Percentiles rank a stretch among this genome's conserved stretches.
Conservation (phyloP, 92 coral and sea anemone genomes). For the Porites evermanni region DNA sequence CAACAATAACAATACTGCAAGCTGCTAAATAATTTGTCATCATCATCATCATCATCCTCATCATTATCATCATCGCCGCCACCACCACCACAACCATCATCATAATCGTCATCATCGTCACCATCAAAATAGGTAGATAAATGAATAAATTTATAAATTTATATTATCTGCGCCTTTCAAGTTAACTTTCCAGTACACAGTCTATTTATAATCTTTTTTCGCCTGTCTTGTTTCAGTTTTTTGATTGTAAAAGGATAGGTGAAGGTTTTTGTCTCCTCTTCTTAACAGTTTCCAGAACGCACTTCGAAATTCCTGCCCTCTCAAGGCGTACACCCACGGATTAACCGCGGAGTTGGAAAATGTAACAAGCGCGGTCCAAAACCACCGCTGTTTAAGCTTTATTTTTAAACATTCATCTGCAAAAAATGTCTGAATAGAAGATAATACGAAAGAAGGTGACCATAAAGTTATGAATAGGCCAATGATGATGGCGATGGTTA, state of each 20-base stretch:
- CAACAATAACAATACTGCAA: no score
- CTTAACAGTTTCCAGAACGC: slow-evolving; percentile 33
- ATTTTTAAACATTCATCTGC: slow-evolving; percentile 31
- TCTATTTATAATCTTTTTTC: background rate
- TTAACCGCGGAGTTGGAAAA: slow-evolving; percentile 47
- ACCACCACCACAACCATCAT: no score
- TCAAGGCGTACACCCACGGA: slow-evolving; percentile 55
- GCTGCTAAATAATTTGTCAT: no score
- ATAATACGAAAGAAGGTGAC: slow-evolving; percentile 41
- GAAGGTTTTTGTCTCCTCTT: background rate
- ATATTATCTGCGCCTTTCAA: no score
- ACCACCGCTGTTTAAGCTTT: slow-evolving; percentile 40
- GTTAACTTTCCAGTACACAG: background rate
- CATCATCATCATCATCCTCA: no score
- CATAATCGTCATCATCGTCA: no score
- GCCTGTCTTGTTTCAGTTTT: background rate
- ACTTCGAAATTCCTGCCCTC: slow-evolving; percentile 45
- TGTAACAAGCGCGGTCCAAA: slow-evolving; percentile 35
- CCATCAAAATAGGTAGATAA: no score
- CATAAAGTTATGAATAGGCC: slow-evolving; percentile 53
- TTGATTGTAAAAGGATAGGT: background rate
- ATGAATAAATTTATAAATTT: no score
- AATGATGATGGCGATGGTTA: slow-evolving; percentile 54
- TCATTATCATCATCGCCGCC: no score
- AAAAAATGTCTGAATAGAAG: slow-evolving; percentile 17